These are phyloP conservation scores for Phaethornis superciliosus DNA, from an alignment of 2,113 vertebrate species.

Conservation along the genomic window DNA sequence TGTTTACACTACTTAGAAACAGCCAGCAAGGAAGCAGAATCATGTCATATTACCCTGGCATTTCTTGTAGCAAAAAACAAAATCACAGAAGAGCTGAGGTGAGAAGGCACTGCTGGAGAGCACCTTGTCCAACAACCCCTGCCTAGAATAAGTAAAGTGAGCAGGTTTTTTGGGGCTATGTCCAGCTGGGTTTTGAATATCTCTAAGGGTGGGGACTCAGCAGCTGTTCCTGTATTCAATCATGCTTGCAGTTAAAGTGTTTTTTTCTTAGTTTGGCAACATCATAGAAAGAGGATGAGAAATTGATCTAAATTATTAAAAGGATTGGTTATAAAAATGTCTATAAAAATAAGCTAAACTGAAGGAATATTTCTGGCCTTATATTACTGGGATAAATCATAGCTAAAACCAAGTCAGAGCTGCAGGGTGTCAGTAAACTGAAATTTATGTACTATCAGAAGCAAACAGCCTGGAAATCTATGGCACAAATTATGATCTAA, in stretches of 20 bases:
- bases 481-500: constrained; percentile 27
- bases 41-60: neutral
- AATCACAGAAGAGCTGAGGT: neutral
- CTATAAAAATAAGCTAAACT: constrained; percentile 39
- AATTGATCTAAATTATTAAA: constrained; percentile 65
- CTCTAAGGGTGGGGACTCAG: neutral
- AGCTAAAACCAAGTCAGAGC: constrained; percentile 27
- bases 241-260: neutral
- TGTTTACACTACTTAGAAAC: constrained; percentile 13
- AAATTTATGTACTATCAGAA: constrained; percentile 42
- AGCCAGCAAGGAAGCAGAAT: constrained; percentile 23
- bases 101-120: neutral
- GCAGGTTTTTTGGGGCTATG: neutral
- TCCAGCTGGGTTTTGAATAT: neutral
- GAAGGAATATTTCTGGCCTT: constrained; percentile 28
- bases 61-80: constrained; percentile 23
- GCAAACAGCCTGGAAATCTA: constrained; percentile 41
- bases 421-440: constrained; percentile 31
- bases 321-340: constrained; percentile 31
- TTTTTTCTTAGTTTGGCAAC: constrained; percentile 6
- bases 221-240: neutral
- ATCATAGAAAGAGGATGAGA: constrained; percentile 23
- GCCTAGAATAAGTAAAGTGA: neutral
- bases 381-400: constrained; percentile 58
- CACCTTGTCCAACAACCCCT: neutral